Base-by-base conservation (phyloP, 1,140 invertebrate genomes). In the Ceratosolen fusciceps region DNA sequence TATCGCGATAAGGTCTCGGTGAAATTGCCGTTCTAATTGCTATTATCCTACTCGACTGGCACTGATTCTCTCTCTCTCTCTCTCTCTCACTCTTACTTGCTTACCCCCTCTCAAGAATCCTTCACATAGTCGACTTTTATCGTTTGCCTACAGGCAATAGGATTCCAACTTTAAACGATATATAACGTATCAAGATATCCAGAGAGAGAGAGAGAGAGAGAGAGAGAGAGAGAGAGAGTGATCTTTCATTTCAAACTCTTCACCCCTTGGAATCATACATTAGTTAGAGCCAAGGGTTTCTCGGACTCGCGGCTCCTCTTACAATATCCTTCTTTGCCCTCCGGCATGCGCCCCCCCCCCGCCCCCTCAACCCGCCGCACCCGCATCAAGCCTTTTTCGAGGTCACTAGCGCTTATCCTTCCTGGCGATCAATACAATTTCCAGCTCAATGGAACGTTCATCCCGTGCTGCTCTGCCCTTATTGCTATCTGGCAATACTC, bases 21-120 rank as follows among this genome's bases (percentile, higher is more conserved):
- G 84, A 83, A 84, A 85, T 84, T 83, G 84, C 83, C 77, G 76
- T 83, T 85, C 84, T 85, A 85, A 85, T 85, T 84, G 84, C 82
- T 83, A 85, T 85, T 84, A 85, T 84, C 82, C 82, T 75, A 73
- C 31, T 34, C 67, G 24, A 60, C 14, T 58, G 26, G 0, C 49
- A 12, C 24, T 58, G 3, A 1, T n/a, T 4, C 3, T 24, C n/a
- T n/a, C 52, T 4, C 16, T 24, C 3, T 54, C 52, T 21, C 4
- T n/a, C 10, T 52, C 34, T 34, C 37, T 10, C 4, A 4, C 39
- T 29, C 29, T 54, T 9, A 43, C 16, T n/a, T 2, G 24, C n/a
- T 21, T 24, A 2, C 21, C 26, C n/a, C n/a, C n/a, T n/a, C n/a
- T 31, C 56, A 21, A 19, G 49, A 3, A 9, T 14, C 5, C 49